phyloP scores from a whole-genome alignment of 37 sponge, comb jelly and placozoan species.

The Hormiphora californensis region DNA sequence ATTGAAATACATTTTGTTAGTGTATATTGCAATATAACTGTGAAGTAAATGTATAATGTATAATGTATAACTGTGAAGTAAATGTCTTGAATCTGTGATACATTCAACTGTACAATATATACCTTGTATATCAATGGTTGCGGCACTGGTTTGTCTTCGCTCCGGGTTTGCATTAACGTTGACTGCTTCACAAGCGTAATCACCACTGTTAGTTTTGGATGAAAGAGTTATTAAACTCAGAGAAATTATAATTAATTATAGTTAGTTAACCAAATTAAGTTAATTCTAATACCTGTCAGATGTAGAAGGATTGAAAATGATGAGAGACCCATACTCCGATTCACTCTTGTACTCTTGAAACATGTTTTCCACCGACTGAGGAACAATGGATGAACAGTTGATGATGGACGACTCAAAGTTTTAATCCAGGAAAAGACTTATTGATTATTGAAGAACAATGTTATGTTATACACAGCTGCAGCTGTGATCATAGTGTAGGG shows the following conservation, averaged over 20 bases:
- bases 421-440: too few species aligned
- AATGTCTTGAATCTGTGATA: neutral
- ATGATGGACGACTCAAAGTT: too few species aligned
- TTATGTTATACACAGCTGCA: too few species aligned
- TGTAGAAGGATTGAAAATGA: constrained; percentile 31
- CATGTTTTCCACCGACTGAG: constrained; percentile 39
- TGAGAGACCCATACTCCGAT: constrained; percentile 10
- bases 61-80: neutral
- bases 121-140: constrained; percentile 30
- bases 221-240: too few species aligned
- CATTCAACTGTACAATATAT: too few species aligned
- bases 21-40: neutral
- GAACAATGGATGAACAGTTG: too few species aligned
- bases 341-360: constrained; percentile 1
- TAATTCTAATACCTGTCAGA: too few species aligned
- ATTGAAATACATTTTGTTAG: neutral
- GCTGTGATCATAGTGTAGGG: too few species aligned
- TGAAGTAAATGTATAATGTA: neutral
- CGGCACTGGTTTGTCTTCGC: neutral
- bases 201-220: too few species aligned
- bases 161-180: constrained; percentile 47
- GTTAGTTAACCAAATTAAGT: too few species aligned
- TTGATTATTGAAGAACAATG: too few species aligned
- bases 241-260: too few species aligned
- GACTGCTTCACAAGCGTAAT: constrained; percentile 36